phyloP scores from a whole-genome alignment of 2,797 vertebrate genomes.

The Balearica regulorum region DNA sequence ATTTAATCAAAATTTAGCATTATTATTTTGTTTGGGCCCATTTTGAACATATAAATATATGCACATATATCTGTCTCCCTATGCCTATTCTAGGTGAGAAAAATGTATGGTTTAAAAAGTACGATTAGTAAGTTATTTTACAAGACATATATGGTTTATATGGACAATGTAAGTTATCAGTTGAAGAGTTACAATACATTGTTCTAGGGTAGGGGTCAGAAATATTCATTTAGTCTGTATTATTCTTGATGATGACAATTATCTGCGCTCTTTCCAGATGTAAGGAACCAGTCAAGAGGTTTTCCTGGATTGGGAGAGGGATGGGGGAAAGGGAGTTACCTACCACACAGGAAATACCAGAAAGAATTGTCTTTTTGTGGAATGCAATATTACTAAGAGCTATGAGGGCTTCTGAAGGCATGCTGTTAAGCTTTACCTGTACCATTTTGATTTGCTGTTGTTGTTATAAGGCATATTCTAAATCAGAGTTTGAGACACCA shows the following conservation, averaged over 20 bases:
- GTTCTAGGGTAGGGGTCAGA: not conserved
- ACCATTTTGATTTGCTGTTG: not conserved
- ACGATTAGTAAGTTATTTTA: not conserved
- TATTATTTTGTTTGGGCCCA: not conserved
- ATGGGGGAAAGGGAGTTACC: not conserved
- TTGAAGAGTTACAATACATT: not conserved
- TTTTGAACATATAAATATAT: not conserved
- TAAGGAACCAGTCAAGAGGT: not conserved
- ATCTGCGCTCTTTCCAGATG: not conserved
- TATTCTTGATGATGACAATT: not conserved
- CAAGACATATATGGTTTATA: not conserved
- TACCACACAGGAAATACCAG: not conserved
- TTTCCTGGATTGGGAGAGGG: not conserved
- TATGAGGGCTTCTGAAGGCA: not conserved
- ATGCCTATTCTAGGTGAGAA: not conserved
- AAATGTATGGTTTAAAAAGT: not conserved
- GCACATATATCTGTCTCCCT: not conserved
- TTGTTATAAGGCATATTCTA: not conserved
- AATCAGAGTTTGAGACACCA: not conserved
- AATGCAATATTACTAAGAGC: not conserved
- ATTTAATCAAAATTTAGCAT: not conserved
- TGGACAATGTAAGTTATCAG: not conserved
- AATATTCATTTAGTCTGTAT: not conserved
- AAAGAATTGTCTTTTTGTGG: not conserved
- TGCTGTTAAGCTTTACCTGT: not conserved